These are phyloP conservation scores for Natator depressus DNA, from an alignment of 2,113 vertebrate genomes.

Conservation along the genomic window DNA sequence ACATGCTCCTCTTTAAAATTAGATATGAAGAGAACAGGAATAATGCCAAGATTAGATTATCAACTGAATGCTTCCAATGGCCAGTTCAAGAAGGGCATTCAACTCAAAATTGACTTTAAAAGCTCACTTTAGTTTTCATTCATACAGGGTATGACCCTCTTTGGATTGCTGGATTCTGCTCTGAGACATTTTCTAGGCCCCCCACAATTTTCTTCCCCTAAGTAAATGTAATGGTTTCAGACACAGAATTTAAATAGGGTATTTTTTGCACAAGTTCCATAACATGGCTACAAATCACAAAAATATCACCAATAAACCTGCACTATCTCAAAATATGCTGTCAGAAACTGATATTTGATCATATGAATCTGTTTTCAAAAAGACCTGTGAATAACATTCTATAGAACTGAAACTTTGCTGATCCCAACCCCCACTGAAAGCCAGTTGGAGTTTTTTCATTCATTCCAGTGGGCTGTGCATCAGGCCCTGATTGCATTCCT, in stretches of 20 bases:
- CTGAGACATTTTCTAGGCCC: background rate
- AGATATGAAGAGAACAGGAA: background rate
- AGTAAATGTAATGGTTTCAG: background rate
- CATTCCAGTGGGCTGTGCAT: background rate
- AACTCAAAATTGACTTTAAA: constrained; percentile 29
- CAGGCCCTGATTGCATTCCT: background rate
- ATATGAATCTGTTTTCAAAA: background rate
- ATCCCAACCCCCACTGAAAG: background rate
- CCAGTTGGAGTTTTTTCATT: background rate
- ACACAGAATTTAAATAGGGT: background rate
- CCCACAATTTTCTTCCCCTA: background rate
- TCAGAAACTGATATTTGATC: background rate
- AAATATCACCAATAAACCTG: background rate
- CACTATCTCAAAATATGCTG: background rate
- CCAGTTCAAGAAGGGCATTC: constrained; percentile 25
- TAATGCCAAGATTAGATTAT: constrained; percentile 34
- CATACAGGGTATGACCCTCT: background rate
- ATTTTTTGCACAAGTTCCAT: background rate
- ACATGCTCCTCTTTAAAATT: background rate
- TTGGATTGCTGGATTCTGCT: background rate
- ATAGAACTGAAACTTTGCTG: background rate
- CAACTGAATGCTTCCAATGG: constrained; percentile 12
- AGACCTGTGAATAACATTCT: background rate
- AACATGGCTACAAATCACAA: background rate
- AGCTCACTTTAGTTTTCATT: constrained; percentile 36